Evolutionary conservation across 2,113 vertebrate species (phyloP), one percentile per base, ranked within the genome.

Genomic region (Phalacrocorax brasilianus): DNA sequence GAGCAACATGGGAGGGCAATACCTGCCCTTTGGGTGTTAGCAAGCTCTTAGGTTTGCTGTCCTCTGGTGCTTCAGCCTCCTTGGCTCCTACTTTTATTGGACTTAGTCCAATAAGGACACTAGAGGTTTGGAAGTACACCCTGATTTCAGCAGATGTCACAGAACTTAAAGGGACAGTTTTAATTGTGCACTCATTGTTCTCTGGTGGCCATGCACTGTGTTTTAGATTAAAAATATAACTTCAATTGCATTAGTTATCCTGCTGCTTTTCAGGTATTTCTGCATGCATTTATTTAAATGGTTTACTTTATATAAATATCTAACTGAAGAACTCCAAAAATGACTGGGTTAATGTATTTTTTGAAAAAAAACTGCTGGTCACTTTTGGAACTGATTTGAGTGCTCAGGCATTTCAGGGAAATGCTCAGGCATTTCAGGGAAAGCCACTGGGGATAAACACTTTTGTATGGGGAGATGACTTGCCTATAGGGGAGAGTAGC

Each of bases 351-450:
- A 32, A 2, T 24, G 78, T 77, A 47, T 42, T 87, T 73, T 81
- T 27, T 3, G 17, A 79, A 79, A 79, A 81, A 78, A 28, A n/a
- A n/a, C n/a, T 3, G 0, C 5, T 1, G 0, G 9, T 71, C 16
- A 19, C 2, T 85, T 95, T 72, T 68, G 47, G 47, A 75, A 21
- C 10, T 15, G 26, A 2, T 85, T 81, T 88, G 38, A 40, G 12
- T 45, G 5, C 27, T 21, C 27, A 71, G 61, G 23, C 14, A 30
- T 62, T 91, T 71, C 59, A 30, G 42, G 38, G 47, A 78, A 91
- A 58, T 38, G 38, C 21, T 87, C 50, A 65, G 42, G 11, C 14
- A 30, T 62, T 91, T 71, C 59, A 30, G 42, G 38, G 47, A 78
- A 91, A 58, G 21, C 6, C 27, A n/a, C 49, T 16, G 52, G 33